phyloP scores from a whole-genome alignment of 2,888 invertebrate genomes.

The Tetranychus piercei region DNA sequence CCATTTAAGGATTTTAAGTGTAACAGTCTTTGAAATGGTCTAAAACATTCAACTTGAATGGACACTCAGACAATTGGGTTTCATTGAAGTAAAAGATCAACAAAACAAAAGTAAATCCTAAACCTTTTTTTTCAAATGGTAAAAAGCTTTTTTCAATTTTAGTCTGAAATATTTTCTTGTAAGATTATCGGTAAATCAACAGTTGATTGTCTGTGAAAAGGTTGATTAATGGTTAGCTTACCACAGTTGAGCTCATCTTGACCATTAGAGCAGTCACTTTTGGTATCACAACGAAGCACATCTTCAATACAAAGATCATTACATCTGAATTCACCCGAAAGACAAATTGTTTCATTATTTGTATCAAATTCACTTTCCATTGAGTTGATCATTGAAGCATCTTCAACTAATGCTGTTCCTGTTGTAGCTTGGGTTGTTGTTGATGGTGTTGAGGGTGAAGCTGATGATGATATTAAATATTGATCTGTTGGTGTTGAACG shows the following conservation, averaged over 20 bases:
- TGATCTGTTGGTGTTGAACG: no score
- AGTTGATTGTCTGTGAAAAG: no score
- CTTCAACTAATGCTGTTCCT: not conserved
- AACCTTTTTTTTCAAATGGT: no score
- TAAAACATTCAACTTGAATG: no score
- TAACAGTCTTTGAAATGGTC: no score
- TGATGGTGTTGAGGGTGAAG: not conserved
- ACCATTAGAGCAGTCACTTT: constrained; percentile 33
- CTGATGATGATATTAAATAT: not conserved
- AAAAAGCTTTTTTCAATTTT: no score
- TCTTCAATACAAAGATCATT: constrained; percentile 35
- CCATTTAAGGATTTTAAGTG: no score
- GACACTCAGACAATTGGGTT: no score
- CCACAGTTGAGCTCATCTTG: constrained; percentile 36
- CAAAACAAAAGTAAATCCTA: no score
- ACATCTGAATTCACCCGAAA: constrained; percentile 36
- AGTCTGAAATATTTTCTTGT: no score
- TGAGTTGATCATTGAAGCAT: not conserved
- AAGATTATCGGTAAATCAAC: no score
- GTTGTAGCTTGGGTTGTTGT: not conserved
- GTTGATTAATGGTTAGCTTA: constrained; percentile 27
- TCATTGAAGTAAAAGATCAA: no score
- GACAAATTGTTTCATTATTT: constrained; percentile 31
- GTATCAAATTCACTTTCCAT: not conserved
- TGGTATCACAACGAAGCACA: constrained; percentile 34